Evolutionary conservation across 2,797 vertebrate genomes (phyloP), one percentile per base, ranked within the genome.

Genomic region (Pseudopleuronectes americanus): DNA sequence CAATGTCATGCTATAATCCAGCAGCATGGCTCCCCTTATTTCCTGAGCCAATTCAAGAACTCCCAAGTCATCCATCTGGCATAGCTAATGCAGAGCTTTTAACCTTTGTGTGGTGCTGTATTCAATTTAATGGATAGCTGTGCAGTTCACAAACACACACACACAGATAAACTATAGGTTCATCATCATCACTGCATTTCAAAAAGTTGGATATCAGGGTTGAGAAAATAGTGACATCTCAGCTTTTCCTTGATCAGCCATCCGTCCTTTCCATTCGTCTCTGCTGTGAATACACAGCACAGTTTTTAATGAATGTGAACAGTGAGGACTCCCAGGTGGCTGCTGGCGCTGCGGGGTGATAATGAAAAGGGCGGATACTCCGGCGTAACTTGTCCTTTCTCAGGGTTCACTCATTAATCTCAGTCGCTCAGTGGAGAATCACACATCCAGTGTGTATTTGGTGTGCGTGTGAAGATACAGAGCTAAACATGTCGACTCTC

Each of bases 311-410:
- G 84, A 90, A 82, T 76, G 83, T 88, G 88, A 89, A 88, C 76
- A 80, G 69, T 4, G 70, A 86, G 70, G 76, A 79, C 71, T 93
- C 93, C 92, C 94, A 45, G 68, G 86, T 90, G 93, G 83, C 87
- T 41, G 26, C 75, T 80, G 71, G 64, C 77, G 76, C 86, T 71
- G 87, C 71, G 43, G 86, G 84, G 92, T 87, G 94, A 92, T 93
- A 92, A 94, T 94, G 90, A 90, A 92, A 86, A 88, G 87, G 91
- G 87, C 67, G 92, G 89, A 86, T 64, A 71, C 74, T 80, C 71
- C 72, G 84, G 73, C 66, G 45, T 63, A 68, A 88, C 76, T 78
- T 83, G 69, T 83, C 85, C 80, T 45, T 69, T 85, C 79, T 69
- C 58, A 76, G 76, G 80, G 71, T 85, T 74, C 74, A 47, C 43